Evolutionary conservation across 2,888 invertebrate genomes (phyloP).

Genomic region (Apotomis betuletana): DNA sequence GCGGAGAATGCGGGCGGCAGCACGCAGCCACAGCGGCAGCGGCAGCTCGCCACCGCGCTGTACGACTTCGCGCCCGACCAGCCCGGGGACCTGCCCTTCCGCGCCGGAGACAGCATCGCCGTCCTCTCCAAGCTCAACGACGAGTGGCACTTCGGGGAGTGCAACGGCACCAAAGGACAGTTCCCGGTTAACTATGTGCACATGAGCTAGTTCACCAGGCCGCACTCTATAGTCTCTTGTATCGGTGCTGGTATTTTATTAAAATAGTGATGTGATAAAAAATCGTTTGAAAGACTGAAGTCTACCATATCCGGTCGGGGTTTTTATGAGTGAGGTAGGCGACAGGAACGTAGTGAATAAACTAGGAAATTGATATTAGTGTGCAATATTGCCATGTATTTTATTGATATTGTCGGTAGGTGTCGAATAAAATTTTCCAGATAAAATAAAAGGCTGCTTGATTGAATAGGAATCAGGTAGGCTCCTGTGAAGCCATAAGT

Average conservation of each 20-base stretch:
- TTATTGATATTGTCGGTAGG: conserved; percentile 25
- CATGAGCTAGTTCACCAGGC: conserved; percentile 61
- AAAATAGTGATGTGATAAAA: conserved; percentile 48
- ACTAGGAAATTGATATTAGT: conserved; percentile 31
- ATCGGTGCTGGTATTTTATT: conserved; percentile 41
- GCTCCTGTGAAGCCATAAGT: conserved; percentile 59
- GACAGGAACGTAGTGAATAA: conserved; percentile 24
- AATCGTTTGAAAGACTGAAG: conserved; percentile 55
- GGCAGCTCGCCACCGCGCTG: conserved; percentile 82
- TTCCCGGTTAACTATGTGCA: conserved; percentile 91
- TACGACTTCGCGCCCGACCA: conserved; percentile 88
- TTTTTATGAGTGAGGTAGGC: conserved; percentile 1
- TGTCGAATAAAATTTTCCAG: conserved; percentile 32
- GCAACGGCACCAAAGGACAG: conserved; percentile 86
- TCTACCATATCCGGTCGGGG: conserved; percentile 47
- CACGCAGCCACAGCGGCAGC: conserved; percentile 43
- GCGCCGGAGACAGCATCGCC: conserved; percentile 77
- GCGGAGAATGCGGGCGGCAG: conserved; percentile 42
- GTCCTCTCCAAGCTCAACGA: conserved; percentile 87
- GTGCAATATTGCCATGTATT: conserved; percentile 41
- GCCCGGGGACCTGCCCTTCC: conserved; percentile 69
- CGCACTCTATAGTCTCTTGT: conserved; percentile 31
- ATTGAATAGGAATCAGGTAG: conserved; percentile 36
- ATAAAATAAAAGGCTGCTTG: conserved; percentile 32
- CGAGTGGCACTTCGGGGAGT: conserved; percentile 91